Evolutionary conservation across 2,113 vertebrate genomes (phyloP).

Genomic region (Caloenas nicobarica): DNA sequence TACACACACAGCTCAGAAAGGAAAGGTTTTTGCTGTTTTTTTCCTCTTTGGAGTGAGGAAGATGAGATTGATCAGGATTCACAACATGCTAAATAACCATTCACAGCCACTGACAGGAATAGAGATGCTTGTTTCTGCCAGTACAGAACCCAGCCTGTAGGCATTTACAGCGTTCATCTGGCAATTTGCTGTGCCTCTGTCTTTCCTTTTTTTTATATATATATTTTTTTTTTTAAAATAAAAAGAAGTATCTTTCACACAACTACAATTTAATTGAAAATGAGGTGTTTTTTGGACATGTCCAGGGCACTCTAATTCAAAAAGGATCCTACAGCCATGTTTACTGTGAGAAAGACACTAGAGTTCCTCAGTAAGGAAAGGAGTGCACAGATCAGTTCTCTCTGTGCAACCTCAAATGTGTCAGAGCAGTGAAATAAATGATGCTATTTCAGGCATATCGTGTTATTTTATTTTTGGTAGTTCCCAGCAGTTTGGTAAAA

Average conservation of each 20-base stretch:
- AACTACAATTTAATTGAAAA: conserved; percentile 10
- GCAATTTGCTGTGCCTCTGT: neutral
- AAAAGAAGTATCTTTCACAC: neutral
- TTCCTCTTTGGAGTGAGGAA: neutral
- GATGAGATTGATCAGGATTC: neutral
- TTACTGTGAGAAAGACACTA: neutral
- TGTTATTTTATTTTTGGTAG: conserved; percentile 44
- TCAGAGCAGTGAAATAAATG: conserved; percentile 49
- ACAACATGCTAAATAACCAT: neutral
- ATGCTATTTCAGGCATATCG: neutral
- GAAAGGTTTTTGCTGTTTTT: neutral
- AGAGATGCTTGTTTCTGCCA: neutral
- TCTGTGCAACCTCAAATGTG: conserved; percentile 19
- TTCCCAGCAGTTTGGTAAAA: conserved; percentile 35
- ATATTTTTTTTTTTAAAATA: neutral
- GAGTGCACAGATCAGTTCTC: neutral
- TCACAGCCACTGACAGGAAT: neutral
- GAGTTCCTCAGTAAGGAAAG: conserved; percentile 3
- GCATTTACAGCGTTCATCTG: neutral
- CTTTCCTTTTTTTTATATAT: neutral
- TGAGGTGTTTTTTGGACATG: neutral
- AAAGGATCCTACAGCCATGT: conserved; percentile 8
- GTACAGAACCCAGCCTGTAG: neutral
- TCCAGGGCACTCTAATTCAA: neutral
- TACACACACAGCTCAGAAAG: neutral